These are phyloP conservation scores for Helobdella robusta DNA, from an alignment of 2,888 invertebrate genomes.

Conservation along the genomic window DNA sequence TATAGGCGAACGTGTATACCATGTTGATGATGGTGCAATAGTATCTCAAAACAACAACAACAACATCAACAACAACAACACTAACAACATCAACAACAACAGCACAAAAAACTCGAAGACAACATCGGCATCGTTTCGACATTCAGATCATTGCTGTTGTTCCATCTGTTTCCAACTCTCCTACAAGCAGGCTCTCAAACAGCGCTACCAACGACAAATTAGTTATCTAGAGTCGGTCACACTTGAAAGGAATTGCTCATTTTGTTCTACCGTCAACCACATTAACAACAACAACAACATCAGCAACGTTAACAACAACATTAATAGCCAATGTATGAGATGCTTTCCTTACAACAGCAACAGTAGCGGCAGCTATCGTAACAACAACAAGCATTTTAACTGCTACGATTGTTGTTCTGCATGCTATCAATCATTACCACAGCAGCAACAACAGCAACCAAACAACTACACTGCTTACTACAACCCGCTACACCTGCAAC, in stretches of 20 bases:
- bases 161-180: background rate
- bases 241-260: background rate
- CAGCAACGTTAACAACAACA: background rate
- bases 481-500: no score
- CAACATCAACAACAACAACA: no score
- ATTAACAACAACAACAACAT: background rate
- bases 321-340: background rate
- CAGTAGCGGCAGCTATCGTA: background rate
- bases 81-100: no score
- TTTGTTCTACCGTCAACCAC: background rate
- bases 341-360: background rate
- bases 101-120: no score
- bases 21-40: no score
- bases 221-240: background rate
- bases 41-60: no score
- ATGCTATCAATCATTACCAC: no score
- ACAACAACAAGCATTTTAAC: background rate
- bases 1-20: no score
- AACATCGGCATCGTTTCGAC: background rate
- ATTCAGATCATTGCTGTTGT: slow-evolving; percentile 11
- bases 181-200: background rate
- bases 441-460: no score
- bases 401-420: no score
- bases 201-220: background rate
- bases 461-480: no score